phyloP scores from a whole-genome alignment of 2,888 invertebrate genomes.

The Acanthoscelides obtectus region DNA sequence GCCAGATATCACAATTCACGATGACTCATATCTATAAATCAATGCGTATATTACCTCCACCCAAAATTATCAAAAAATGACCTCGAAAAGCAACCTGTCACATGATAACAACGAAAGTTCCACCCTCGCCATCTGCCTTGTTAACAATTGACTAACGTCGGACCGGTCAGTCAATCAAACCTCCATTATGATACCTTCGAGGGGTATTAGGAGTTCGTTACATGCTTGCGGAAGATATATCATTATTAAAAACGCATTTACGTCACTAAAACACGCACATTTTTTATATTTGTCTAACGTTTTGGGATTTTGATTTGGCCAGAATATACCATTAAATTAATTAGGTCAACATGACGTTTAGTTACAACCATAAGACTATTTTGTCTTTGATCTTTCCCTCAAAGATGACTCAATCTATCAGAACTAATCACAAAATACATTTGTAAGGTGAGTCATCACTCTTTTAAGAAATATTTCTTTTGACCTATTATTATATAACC shows the following conservation, averaged over 20 bases:
- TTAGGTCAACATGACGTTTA: not conserved
- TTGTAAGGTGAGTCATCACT: too few species aligned
- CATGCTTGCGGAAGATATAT: constrained; percentile 34
- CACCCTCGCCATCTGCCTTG: constrained; percentile 18
- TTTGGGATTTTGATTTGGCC: constrained; percentile 1
- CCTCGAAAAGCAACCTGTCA: not conserved
- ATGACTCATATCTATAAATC: too few species aligned
- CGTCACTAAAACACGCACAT: constrained; percentile 17
- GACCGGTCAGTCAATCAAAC: constrained; percentile 32
- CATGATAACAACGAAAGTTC: not conserved
- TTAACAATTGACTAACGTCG: constrained; percentile 18
- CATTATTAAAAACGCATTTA: constrained; percentile 44
- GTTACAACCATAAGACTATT: too few species aligned
- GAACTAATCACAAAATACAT: too few species aligned
- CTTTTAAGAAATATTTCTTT: too few species aligned
- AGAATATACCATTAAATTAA: not conserved
- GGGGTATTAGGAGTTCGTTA: constrained; percentile 28
- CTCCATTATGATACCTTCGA: constrained; percentile 40
- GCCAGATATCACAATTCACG: too few species aligned
- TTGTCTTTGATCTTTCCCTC: too few species aligned
- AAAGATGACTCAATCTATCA: too few species aligned
- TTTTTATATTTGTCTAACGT: constrained; percentile 17
- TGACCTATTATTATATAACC: too few species aligned
- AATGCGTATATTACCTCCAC: too few species aligned
- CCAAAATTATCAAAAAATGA: not conserved